phyloP scores from a whole-genome alignment of 2,113 vertebrate species.

The Lepus timidus region DNA sequence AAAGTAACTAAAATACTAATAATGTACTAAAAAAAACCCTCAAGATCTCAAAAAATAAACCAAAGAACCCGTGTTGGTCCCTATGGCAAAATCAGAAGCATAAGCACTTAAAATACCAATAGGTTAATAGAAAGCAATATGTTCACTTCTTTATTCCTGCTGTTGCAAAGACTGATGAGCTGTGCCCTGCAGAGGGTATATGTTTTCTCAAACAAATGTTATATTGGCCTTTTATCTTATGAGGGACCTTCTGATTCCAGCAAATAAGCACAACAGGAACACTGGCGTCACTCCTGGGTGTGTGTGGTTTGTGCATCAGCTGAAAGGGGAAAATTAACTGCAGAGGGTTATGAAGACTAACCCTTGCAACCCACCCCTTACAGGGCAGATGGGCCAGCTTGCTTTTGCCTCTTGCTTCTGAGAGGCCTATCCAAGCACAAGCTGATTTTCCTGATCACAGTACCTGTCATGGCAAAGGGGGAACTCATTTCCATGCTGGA shows the following conservation, averaged over 20 bases:
- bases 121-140: conserved; percentile 25
- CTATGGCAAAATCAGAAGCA: conserved; percentile 11
- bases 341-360: background rate
- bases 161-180: background rate
- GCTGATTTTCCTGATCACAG: background rate
- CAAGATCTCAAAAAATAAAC: conserved; percentile 24
- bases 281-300: background rate
- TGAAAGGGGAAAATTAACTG: background rate
- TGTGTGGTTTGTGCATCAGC: background rate
- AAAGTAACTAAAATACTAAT: conserved; percentile 47
- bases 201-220: conserved; percentile 51
- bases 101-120: background rate
- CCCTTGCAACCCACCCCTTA: background rate
- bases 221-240: conserved; percentile 40
- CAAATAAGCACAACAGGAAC: background rate
- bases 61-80: background rate
- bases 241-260: conserved; percentile 2
- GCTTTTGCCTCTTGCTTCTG: background rate
- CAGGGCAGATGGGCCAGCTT: background rate
- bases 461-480: background rate
- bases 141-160: conserved; percentile 43
- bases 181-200: background rate
- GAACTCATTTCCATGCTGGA: background rate
- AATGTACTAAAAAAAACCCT: background rate
- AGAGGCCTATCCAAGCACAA: background rate